Evolutionary conservation across 1,140 invertebrate genomes (phyloP).

Genomic region (Cydia fagiglandana): DNA sequence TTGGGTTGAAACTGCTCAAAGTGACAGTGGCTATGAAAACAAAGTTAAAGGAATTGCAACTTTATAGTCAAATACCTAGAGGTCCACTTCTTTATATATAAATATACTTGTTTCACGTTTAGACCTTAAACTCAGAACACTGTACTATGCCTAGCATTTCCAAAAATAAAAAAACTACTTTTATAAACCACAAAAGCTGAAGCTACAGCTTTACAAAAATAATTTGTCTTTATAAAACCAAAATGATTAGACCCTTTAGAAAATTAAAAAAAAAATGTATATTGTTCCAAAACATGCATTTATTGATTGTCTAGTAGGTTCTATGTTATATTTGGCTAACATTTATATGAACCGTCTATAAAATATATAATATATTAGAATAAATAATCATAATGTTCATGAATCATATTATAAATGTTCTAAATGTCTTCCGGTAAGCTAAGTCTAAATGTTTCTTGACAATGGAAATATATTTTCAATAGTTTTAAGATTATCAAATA

Average conservation of each 20-base stretch:
- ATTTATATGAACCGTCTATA: slow-evolving; percentile 21
- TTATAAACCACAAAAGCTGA: neutral
- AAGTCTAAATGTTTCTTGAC: slow-evolving; percentile 48
- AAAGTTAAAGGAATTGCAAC: slow-evolving; percentile 19
- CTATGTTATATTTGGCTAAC: slow-evolving; percentile 2
- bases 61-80: slow-evolving; percentile 1
- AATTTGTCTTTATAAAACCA: neutral
- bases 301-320: neutral
- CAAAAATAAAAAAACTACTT: neutral
- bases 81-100: slow-evolving; percentile 16
- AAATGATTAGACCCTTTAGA: too few relatives aligned
- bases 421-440: slow-evolving; percentile 31
- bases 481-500: slow-evolving; percentile 4
- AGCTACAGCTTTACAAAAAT: neutral
- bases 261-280: neutral
- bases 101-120: neutral
- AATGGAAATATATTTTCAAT: slow-evolving; percentile 58
- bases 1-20: neutral
- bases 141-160: neutral
- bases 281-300: neutral
- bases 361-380: slow-evolving; percentile 19
- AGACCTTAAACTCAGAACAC: neutral
- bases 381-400: slow-evolving; percentile 9
- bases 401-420: slow-evolving; percentile 34
- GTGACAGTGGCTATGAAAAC: neutral